Evolutionary conservation across 1,140 invertebrate genomes (phyloP), one percentile per base, ranked within the genome.

Genomic region (Formica selysi): DNA sequence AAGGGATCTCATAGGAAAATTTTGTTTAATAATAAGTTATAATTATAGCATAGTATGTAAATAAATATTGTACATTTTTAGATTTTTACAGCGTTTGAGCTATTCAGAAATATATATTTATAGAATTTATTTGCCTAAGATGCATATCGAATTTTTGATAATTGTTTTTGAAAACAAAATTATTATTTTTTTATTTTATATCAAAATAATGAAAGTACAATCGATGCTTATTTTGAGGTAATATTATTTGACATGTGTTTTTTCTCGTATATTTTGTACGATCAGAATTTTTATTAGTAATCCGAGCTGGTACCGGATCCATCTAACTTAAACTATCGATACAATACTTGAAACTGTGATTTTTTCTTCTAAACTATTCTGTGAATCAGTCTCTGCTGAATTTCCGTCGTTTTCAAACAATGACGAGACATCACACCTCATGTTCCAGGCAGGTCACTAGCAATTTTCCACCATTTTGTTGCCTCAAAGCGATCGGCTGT

Each of bases 401-500:
- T 36, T 51, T 19, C 7, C 7, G 4, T 44, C 36, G 6, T 10
- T 51, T 67, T 68, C 3, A 1, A 44, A 64, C n/a, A 22, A 4
- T 44, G 8, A 57, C 8, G 44, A 54, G 54, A 70, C 22, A 22
- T 36, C 44, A 51, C 13, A 51, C 4, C 8, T 38, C 38, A 64
- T 6, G 22, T 76, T 54, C 10, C 59, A 26, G 16, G 19, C 3
- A 32, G 22, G n/a, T 51, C 67, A 36, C n/a, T 29, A 19, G 26
- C 7, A 44, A 59, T 78, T 78, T 54, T 38, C 32, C 22, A n/a
- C n/a, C 19, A 78, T 44, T 51, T 16, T 48, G 26, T 44, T 80
- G 32, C 44, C 38, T 80, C 76, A 57, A 80, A 80, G 76, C 29
- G 41, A 22, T 41, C 10, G 22, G 16, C 19, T 19, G 32, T 79